Conservation (phyloP, 2,113 vertebrate genomes). For the Callionymus lyra region DNA sequence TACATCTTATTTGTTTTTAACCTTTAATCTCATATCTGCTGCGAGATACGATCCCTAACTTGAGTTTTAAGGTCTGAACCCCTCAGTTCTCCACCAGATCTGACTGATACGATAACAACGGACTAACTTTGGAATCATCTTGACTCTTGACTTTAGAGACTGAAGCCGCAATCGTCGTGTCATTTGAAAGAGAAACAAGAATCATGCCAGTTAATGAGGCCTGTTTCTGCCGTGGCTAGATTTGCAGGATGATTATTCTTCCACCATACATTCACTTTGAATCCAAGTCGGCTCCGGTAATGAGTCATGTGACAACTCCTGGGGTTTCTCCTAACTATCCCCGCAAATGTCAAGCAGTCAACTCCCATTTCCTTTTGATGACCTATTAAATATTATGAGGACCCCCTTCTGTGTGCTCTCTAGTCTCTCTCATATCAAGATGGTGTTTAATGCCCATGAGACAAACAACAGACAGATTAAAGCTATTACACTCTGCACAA, state of each 20-base stretch:
- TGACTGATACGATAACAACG: too few species aligned
- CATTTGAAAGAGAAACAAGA: slow-evolving; percentile 42
- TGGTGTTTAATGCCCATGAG: slow-evolving; percentile 75
- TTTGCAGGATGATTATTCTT: slow-evolving; percentile 41
- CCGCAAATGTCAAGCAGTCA: slow-evolving; percentile 71
- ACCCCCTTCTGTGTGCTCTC: slow-evolving; percentile 66
- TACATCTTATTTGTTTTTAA: too few species aligned
- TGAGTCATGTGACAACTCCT: slow-evolving; percentile 75
- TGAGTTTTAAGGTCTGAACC: too few species aligned
- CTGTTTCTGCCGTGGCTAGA: slow-evolving; percentile 40
- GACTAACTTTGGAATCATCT: too few species aligned
- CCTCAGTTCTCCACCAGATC: too few species aligned
- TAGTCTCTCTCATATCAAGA: slow-evolving; percentile 68
- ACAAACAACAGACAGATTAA: slow-evolving; percentile 73
- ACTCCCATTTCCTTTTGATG: slow-evolving; percentile 74
- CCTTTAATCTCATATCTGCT: too few species aligned
- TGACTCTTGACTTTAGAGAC: too few species aligned
- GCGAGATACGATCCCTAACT: too few species aligned
- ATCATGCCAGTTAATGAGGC: slow-evolving; percentile 50
- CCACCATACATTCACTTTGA: slow-evolving; percentile 48
- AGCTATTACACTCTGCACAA: slow-evolving; percentile 62
- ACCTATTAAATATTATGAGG: slow-evolving; percentile 78
- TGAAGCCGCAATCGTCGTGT: too few species aligned
- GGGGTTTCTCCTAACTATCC: slow-evolving; percentile 72
- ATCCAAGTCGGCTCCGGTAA: slow-evolving; percentile 63